Base-by-base conservation (phyloP, 2,113 vertebrate genomes). In the Uria lomvia region DNA sequence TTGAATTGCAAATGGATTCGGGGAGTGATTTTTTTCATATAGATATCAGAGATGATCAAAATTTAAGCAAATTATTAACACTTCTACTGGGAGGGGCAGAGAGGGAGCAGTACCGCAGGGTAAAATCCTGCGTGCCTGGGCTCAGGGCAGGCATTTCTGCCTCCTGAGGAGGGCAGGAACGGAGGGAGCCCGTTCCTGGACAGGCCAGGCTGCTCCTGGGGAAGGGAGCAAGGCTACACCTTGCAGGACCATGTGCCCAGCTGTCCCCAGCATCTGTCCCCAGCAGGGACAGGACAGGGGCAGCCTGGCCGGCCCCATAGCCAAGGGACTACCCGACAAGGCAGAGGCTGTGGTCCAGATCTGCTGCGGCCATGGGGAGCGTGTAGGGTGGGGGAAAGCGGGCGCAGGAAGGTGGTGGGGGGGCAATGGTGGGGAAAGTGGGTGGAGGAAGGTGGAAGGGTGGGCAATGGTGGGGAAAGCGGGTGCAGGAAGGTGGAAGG, bases 181-280 rank as follows among this genome's bases (percentile, higher is more conserved):
- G 4, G 60, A 23, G 76, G 7, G 29, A 78, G 5, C 27, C 62
- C 0, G 0, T 23, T 53, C 21, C 56, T 20, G 21, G 42, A 1
- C 20, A 24, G 26, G 11, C 9, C 50, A 8, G 40, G n/a, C 60
- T 52, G 26, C 7, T 29, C 1, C 20, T 26, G 47, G 78, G 84
- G 53, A 34, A 63, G 30, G 67, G 23, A 79, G 12, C 60, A 43
- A 19, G 26, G 76, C 71, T 82, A 49, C 8, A 47, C 26, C 36
- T 15, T 2, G 34, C 5, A 11, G 34, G 38, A 7, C 26, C 27
- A 9, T 3, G 8, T 2, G 17, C 27, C 42, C 8, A 6, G 65
- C 24, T 1, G 40, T 15, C 9, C 56, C 56, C 38, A 8, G 9
- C 3, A 1, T 38, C 20, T 49, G 11, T 47, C 47, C 47, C 47